Conservation (phyloP, 2,888 invertebrate species). For the Pegoplata infirma region DNA sequence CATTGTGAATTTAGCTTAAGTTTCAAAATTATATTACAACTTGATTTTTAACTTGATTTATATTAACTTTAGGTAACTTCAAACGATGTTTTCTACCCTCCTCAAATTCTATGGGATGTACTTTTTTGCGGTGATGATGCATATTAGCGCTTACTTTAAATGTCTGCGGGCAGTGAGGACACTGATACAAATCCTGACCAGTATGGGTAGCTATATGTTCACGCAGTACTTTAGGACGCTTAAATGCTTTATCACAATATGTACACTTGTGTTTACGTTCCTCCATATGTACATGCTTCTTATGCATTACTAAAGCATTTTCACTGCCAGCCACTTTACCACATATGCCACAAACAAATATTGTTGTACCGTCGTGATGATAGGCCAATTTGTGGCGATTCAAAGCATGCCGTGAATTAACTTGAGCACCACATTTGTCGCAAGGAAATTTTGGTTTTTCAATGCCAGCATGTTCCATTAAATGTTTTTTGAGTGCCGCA, state of each 20-base stretch:
- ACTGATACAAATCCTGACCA: constrained; percentile 75
- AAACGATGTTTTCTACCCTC: constrained; percentile 62
- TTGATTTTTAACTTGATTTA: constrained; percentile 55
- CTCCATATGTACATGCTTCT: constrained; percentile 64
- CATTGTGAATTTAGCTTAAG: no score
- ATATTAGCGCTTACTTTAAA: constrained; percentile 77
- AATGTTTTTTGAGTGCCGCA: constrained; percentile 58
- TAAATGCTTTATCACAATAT: constrained; percentile 67
- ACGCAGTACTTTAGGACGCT: constrained; percentile 62
- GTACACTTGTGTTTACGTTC: constrained; percentile 65
- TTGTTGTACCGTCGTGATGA: constrained; percentile 64
- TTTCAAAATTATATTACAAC: constrained; percentile 39
- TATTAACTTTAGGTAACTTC: constrained; percentile 58
- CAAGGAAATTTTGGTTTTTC: constrained; percentile 62
- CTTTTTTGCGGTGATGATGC: constrained; percentile 76
- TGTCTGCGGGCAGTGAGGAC: constrained; percentile 75
- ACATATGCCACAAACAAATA: constrained; percentile 65
- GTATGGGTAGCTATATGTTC: constrained; percentile 77
- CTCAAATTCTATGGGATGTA: constrained; percentile 74
- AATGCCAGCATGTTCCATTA: constrained; percentile 62
- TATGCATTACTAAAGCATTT: constrained; percentile 65
- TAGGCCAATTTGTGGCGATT: constrained; percentile 64
- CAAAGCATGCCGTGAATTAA: constrained; percentile 62
- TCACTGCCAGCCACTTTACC: constrained; percentile 65
- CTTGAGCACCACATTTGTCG: constrained; percentile 61